Percentiles rank a stretch among this genome's conserved stretches.
Evolutionary conservation across 2,113 vertebrate species (phyloP).

Genomic region (Dromaius novaehollandiae): DNA sequence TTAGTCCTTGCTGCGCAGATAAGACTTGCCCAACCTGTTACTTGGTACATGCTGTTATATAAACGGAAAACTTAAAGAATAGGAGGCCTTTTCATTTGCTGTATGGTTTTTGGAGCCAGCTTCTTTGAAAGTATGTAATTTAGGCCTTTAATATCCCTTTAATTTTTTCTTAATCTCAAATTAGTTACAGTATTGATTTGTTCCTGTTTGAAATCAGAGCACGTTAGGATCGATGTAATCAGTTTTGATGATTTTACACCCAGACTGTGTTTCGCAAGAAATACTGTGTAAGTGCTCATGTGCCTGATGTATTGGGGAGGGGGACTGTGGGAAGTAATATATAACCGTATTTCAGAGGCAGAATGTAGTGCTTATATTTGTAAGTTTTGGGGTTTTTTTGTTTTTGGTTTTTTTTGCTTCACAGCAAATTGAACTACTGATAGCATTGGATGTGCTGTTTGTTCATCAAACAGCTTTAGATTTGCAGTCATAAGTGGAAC

Average conservation of each 20-base stretch:
- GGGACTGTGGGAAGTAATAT: no score
- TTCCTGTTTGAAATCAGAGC: background rate
- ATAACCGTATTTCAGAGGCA: background rate
- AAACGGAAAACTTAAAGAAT: background rate
- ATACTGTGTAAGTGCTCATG: background rate
- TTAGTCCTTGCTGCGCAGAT: conserved; percentile 44
- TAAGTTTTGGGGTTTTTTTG: background rate
- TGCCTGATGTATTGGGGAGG: background rate
- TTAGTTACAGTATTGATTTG: background rate
- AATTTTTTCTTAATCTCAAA: background rate
- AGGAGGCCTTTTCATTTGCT: background rate
- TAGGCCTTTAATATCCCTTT: background rate
- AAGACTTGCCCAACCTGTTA: conserved; percentile 43
- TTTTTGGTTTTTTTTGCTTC: background rate
- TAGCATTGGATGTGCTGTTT: background rate
- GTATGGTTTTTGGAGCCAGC: background rate
- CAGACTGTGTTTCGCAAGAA: background rate
- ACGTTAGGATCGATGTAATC: background rate
- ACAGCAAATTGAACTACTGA: background rate
- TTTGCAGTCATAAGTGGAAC: background rate
- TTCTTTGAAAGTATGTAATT: background rate
- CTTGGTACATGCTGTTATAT: background rate
- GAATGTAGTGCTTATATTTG: background rate
- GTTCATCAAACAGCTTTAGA: background rate
- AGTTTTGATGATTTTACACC: background rate